Conservation (phyloP, 2,797 vertebrate genomes). For the Manis javanica region DNA sequence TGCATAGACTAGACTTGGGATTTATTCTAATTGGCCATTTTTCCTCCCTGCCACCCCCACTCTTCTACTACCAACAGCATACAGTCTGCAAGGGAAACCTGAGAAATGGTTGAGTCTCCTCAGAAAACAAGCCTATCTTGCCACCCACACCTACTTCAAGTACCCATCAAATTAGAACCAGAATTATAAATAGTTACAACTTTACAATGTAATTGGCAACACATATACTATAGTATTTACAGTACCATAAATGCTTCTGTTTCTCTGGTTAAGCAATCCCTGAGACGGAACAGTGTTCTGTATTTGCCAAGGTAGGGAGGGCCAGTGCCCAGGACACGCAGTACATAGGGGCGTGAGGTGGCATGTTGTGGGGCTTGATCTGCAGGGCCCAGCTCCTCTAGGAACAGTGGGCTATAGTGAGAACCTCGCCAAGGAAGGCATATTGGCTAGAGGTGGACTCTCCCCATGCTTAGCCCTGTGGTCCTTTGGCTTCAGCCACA, state of each 20-base stretch:
- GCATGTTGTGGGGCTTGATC: constrained; percentile 84
- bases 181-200: constrained; percentile 99
- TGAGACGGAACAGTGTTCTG: constrained; percentile 95
- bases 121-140: constrained; percentile 87
- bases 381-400: constrained; percentile 83
- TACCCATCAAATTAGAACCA: constrained; percentile 90
- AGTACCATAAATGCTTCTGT: constrained; percentile 99
- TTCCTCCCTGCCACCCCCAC: constrained; percentile 74
- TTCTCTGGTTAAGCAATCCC: constrained; percentile 99
- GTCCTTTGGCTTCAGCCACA: constrained; percentile 85
- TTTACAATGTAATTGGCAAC: constrained; percentile 99
- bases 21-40: constrained; percentile 76
- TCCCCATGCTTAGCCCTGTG: constrained; percentile 73
- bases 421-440: constrained; percentile 67
- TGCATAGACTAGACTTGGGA: constrained; percentile 72
- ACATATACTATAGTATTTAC: constrained; percentile 98
- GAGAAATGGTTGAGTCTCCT: constrained; percentile 92
- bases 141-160: constrained; percentile 92
- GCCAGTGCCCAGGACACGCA: constrained; percentile 79
- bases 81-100: constrained; percentile 89
- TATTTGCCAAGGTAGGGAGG: constrained; percentile 88
- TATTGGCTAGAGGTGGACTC: constrained; percentile 46
- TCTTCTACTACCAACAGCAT: constrained; percentile 69
- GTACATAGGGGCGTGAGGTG: constrained; percentile 85
- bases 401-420: constrained; percentile 76